Evolutionary conservation across 2,888 invertebrate species (phyloP).

Genomic region (Gonocerus acuteangulatus): DNA sequence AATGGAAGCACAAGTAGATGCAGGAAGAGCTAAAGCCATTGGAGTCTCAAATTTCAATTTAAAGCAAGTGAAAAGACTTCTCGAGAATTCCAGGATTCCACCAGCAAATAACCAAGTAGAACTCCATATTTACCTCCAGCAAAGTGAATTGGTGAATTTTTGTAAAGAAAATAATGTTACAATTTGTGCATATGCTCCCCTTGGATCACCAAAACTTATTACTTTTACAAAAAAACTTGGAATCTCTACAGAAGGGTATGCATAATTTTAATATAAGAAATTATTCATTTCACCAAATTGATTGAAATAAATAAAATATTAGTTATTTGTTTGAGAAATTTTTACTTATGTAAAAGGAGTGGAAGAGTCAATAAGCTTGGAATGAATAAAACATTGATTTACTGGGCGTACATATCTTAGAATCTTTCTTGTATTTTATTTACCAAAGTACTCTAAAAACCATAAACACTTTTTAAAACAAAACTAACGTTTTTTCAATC

Average conservation of each 20-base stretch:
- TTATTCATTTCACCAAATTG: too few species aligned
- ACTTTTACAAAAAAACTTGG: conserved; percentile 50
- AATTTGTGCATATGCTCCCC: conserved; percentile 62
- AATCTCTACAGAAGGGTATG: background rate
- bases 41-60: conserved; percentile 74
- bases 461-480: too few species aligned
- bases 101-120: conserved; percentile 68
- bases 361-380: too few species aligned
- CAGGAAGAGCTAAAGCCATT: conserved; percentile 59
- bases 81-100: conserved; percentile 53
- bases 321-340: too few species aligned
- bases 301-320: too few species aligned
- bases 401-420: too few species aligned
- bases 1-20: conserved; percentile 61
- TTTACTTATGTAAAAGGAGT: too few species aligned
- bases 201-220: conserved; percentile 67
- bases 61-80: conserved; percentile 57
- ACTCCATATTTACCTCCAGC: conserved; percentile 69
- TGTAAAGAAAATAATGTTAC: conserved; percentile 57
- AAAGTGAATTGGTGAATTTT: conserved; percentile 53
- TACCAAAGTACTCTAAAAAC: too few species aligned
- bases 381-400: too few species aligned
- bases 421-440: too few species aligned
- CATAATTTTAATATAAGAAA: too few species aligned
- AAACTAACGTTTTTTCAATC: too few species aligned